Base-by-base conservation (phyloP, 2,113 vertebrate genomes). In the Megalops atlanticus region DNA sequence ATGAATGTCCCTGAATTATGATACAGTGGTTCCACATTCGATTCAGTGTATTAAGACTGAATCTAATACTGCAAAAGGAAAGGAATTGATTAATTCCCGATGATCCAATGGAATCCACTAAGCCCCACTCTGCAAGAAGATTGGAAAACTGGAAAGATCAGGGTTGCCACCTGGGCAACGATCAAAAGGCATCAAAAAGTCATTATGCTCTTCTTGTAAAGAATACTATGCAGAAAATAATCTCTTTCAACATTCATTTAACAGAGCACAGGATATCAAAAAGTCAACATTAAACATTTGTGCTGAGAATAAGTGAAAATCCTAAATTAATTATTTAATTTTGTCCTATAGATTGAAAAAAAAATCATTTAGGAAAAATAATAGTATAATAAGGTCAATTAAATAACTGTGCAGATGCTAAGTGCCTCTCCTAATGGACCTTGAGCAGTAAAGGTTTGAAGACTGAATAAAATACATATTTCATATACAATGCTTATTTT, bases 21-120 rank as follows among this genome's bases (percentile, higher is more conserved):
- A 39, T 79, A 33, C 14, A 79, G 64, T 36, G 27, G 11, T 41
- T 79, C 64, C 43, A 71, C 31, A 71, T 47, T 39, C 43, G 74
- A 31, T 45, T 27, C 38, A 47, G 43, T 27, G 31, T 47, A 47
- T 31, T 64, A 43, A 79, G 16, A 24, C n/a, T 27, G 69, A 33
- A 43, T 79, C 77, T 79, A 45, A 70, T 79, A 64, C 43, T 54
- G 31, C 52, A 33, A 71, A 36, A 35, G 68, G 2, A n/a, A 38
- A 43, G 64, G 3, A 36, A 72, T 49, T 43, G 31, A 79, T 79
- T 79, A 24, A 36, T 41, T 31, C 11, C 27, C n/a, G 43, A 78
- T 68, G 54, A 68, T 71, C 41, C 71, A 24, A 11, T 41, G 21
- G 21, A 21, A 72, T 79, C 11, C 47, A 31, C 27, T 35, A 16